These are phyloP conservation scores for Aspidiotus destructor DNA, from an alignment of 2,888 invertebrate species.

Conservation along the genomic window DNA sequence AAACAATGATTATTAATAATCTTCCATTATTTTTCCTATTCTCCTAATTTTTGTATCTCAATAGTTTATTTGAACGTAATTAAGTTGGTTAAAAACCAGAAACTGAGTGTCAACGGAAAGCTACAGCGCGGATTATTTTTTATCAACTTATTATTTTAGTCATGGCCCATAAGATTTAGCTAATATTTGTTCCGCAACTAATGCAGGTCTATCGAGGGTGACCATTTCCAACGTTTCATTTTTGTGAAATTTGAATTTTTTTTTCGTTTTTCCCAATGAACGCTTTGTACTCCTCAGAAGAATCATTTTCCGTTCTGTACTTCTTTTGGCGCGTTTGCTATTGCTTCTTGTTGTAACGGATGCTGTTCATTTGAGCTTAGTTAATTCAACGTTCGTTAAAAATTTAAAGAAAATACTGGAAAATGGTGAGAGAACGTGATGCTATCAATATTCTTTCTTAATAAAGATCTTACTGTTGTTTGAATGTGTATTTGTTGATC, in stretches of 20 bases:
- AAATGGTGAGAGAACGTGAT: constrained; percentile 10
- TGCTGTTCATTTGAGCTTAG: not conserved
- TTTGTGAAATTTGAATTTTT: constrained; percentile 4
- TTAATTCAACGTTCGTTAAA: not conserved
- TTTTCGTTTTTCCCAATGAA: not conserved
- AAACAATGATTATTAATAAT: too few species aligned
- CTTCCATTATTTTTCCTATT: too few species aligned
- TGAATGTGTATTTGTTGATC: not conserved
- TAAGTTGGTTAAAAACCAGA: too few species aligned
- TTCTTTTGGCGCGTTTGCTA: constrained; percentile 30
- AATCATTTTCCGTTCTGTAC: constrained; percentile 13
- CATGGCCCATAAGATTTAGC: too few species aligned
- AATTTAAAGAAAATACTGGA: not conserved
- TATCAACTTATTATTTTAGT: too few species aligned
- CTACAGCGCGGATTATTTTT: too few species aligned
- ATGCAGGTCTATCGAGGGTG: too few species aligned
- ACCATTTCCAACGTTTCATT: not conserved
- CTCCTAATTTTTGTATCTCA: too few species aligned
- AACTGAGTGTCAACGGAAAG: too few species aligned
- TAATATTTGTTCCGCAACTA: too few species aligned
- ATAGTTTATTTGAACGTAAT: too few species aligned
- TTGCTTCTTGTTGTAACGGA: constrained; percentile 17
- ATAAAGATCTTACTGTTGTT: not conserved
- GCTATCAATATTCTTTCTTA: not conserved
- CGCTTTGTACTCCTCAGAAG: constrained; percentile 10